Percentiles rank a stretch among this genome's conserved stretches.
Evolutionary conservation across 92 coral and sea anemone species (phyloP).

Genomic region (Porites rus): DNA sequence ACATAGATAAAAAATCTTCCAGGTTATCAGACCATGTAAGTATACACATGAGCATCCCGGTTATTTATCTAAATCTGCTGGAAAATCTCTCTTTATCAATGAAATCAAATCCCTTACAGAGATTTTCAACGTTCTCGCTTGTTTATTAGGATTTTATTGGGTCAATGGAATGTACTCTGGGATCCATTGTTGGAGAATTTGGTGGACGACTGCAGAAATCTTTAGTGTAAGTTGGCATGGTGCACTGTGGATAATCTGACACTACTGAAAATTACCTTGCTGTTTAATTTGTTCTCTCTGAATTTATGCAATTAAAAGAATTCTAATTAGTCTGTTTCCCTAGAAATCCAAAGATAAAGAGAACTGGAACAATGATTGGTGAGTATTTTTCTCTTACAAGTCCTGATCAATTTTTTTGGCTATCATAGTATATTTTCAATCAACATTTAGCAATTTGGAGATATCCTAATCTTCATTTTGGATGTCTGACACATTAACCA

Average conservation of each 20-base stretch:
- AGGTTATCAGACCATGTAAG: slow-evolving; percentile 92
- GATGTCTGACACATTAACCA: too few relatives aligned
- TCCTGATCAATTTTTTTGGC: too few relatives aligned
- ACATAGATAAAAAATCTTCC: slow-evolving; percentile 86
- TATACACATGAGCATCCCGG: neutral
- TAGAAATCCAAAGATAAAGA: slow-evolving; percentile 75
- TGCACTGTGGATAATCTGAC: too few relatives aligned
- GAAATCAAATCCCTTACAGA: too few relatives aligned
- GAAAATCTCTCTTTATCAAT: neutral
- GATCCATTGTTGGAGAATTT: slow-evolving; percentile 92
- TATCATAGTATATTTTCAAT: neutral
- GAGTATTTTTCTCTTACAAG: slow-evolving; percentile 15
- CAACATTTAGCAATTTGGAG: too few relatives aligned
- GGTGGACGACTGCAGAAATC: slow-evolving; percentile 84
- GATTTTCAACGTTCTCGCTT: neutral
- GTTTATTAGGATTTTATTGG: slow-evolving; percentile 88
- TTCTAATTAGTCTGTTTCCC: too few relatives aligned
- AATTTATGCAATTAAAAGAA: too few relatives aligned
- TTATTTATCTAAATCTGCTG: neutral
- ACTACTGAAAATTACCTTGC: too few relatives aligned
- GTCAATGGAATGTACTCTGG: slow-evolving; percentile 83
- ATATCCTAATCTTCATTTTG: too few relatives aligned
- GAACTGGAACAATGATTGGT: slow-evolving; percentile 84
- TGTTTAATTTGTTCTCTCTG: too few relatives aligned
- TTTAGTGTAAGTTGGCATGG: slow-evolving; percentile 70